Percentiles rank a stretch among this genome's conserved stretches.
Evolutionary conservation across 2,888 invertebrate species (phyloP).

Genomic region (Stenchaetothrips biformis): DNA sequence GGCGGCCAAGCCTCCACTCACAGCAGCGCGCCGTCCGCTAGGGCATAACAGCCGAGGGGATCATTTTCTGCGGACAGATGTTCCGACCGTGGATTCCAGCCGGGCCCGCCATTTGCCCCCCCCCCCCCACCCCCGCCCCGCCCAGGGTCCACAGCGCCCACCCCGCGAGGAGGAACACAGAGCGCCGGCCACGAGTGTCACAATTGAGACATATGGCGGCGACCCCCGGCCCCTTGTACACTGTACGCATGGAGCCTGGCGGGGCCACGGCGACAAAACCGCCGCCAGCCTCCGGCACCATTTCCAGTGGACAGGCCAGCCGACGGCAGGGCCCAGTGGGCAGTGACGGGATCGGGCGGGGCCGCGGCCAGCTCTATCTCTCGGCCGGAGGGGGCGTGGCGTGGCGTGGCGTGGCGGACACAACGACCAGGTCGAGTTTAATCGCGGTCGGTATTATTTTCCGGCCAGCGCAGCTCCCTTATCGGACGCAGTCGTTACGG

Average conservation of each 20-base stretch:
- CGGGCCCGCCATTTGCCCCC: neutral
- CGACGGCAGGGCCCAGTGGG: no score
- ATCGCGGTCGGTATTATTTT: neutral
- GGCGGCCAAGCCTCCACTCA: no score
- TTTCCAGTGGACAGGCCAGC: no score
- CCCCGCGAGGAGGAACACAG: neutral
- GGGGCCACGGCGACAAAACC: neutral
- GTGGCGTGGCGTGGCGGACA: neutral
- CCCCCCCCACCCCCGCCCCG: neutral
- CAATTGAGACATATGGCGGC: neutral
- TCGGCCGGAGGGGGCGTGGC: no score
- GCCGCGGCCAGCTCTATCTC: no score
- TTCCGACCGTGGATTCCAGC: neutral
- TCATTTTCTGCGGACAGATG: no score
- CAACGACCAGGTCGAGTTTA: neutral
- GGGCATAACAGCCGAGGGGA: no score
- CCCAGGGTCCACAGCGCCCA: neutral
- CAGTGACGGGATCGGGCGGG: no score
- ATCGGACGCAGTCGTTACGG: neutral
- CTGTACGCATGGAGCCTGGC: neutral
- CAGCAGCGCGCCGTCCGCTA: no score
- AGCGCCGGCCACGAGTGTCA: neutral
- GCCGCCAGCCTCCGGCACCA: no score
- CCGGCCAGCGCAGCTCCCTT: neutral
- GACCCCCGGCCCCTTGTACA: neutral